These are phyloP conservation scores for Sinosuthora webbiana DNA, from an alignment of 2,113 vertebrate genomes.

Conservation along the genomic window DNA sequence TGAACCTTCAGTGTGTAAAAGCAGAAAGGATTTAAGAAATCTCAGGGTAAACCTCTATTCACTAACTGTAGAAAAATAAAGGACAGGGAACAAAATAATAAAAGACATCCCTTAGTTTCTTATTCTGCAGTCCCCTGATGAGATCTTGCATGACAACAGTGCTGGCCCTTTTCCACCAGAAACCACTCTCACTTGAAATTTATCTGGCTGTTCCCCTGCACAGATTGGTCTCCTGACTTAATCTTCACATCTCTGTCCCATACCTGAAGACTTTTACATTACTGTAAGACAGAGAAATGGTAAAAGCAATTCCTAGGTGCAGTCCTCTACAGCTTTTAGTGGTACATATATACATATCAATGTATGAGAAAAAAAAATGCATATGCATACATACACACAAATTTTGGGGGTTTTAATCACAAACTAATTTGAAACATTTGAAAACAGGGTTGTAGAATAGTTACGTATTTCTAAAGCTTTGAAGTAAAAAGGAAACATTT, in stretches of 20 bases:
- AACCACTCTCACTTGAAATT: not conserved
- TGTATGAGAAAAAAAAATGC: not conserved
- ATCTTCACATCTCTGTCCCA: not conserved
- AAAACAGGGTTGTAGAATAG: not conserved
- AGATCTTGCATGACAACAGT: not conserved
- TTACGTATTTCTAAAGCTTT: not conserved
- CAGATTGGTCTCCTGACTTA: not conserved
- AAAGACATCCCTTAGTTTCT: not conserved
- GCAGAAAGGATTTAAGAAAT: not conserved
- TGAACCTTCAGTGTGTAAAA: not conserved
- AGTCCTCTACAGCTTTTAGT: not conserved
- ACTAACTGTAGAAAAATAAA: not conserved
- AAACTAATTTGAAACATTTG: not conserved
- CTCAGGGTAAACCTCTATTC: not conserved
- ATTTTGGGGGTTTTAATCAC: not conserved
- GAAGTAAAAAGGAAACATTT: not conserved
- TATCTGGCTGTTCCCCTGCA: not conserved
- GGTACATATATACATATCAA: not conserved
- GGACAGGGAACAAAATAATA: not conserved
- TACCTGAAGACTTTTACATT: not conserved
- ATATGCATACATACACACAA: not conserved
- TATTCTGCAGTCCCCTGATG: not conserved
- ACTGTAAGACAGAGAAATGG: not conserved
- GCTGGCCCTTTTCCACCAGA: not conserved
- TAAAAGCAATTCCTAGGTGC: not conserved